These are phyloP conservation scores for Zelostemma sp. DNA, from an alignment of 1,140 invertebrate species.

Conservation along the genomic window DNA sequence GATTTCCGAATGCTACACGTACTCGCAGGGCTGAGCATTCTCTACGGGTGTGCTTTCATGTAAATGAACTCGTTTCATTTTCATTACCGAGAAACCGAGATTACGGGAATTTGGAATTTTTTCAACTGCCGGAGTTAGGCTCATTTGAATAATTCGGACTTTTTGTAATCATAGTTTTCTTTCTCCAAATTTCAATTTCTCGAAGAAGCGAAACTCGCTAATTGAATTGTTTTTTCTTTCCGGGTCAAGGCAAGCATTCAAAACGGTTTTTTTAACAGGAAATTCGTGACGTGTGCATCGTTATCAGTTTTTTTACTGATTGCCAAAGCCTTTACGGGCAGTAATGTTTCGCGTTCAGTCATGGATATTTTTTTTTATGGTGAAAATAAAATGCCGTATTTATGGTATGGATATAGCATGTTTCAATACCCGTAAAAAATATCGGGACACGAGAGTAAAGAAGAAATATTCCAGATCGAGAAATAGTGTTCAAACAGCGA, in stretches of 20 bases:
- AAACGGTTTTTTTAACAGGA: no score
- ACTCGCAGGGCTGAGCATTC: background rate
- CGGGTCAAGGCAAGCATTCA: no score
- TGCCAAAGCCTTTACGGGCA: constrained; percentile 23
- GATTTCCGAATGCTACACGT: constrained; percentile 17
- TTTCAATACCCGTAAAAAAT: constrained; percentile 20
- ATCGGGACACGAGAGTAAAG: constrained; percentile 2
- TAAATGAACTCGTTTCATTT: constrained; percentile 36
- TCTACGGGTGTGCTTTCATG: constrained; percentile 18
- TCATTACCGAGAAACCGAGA: constrained; percentile 24
- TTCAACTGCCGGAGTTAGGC: constrained; percentile 11
- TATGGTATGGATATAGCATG: constrained; percentile 22
- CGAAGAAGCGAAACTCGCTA: background rate
- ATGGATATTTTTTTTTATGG: constrained; percentile 25
- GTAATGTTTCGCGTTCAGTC: constrained; percentile 21
- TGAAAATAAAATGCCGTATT: constrained; percentile 27
- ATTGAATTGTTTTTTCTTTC: no score
- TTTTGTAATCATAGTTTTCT: background rate
- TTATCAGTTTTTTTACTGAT: constrained; percentile 14
- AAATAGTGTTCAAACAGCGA: background rate
- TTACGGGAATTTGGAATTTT: constrained; percentile 23
- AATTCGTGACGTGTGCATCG: constrained; percentile 6
- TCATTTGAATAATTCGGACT: background rate
- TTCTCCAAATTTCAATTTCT: background rate
- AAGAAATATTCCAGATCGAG: background rate